These are phyloP conservation scores for Nasonia longicornis DNA, from an alignment of 1,140 invertebrate species.

Conservation along the genomic window DNA sequence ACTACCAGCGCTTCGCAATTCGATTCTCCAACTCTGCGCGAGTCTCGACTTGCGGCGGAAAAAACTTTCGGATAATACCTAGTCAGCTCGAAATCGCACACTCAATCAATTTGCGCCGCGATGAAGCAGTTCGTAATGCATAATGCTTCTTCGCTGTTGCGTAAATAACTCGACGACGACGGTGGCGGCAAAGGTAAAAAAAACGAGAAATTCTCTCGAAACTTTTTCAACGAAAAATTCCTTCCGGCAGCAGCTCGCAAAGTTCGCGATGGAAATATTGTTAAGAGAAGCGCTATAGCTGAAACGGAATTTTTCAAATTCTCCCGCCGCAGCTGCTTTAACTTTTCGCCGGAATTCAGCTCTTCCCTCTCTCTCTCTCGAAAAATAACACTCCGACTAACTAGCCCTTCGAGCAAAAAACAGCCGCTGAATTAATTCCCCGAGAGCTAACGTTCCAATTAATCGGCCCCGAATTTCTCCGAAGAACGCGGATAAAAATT, in stretches of 20 bases:
- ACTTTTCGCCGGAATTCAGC: not conserved
- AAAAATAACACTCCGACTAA: not conserved
- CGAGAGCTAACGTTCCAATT: slow-evolving; percentile 6
- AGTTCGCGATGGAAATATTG: not conserved
- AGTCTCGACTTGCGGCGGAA: not conserved
- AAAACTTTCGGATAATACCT: not conserved
- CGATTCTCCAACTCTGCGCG: not conserved
- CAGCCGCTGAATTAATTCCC: not conserved
- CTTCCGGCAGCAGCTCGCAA: no score
- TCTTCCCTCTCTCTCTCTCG: not conserved
- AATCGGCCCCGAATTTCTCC: not conserved
- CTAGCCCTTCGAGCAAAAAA: not conserved
- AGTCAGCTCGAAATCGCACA: not conserved
- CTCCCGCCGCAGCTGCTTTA: not conserved
- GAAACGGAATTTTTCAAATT: not conserved
- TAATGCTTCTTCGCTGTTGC: not conserved
- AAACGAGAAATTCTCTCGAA: not conserved
- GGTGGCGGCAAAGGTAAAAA: not conserved
- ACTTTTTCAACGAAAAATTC: not conserved
- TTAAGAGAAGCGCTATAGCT: not conserved
- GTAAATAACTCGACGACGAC: not conserved
- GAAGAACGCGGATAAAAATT: slow-evolving; percentile 14
- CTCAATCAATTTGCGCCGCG: not conserved
- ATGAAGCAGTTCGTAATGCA: no score
- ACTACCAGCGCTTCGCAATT: not conserved